Evolutionary conservation across 2,888 invertebrate species (phyloP), one percentile per base, ranked within the genome.

Genomic region (Crematogaster levior): DNA sequence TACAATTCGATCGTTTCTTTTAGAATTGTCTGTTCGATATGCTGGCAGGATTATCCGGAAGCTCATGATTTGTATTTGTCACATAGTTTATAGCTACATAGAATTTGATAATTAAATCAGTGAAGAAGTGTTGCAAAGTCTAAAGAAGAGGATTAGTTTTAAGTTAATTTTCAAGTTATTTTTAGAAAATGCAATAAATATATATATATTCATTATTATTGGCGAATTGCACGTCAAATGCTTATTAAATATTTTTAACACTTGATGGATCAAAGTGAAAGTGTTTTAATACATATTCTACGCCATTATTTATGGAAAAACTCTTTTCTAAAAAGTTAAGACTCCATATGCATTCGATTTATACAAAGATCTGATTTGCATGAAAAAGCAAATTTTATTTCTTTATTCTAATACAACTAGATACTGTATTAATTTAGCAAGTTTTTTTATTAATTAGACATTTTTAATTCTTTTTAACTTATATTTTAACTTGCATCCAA

Each of bases 41-140:
- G 84, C 79, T 53, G 85, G 34, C 84, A 84, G 86, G 43, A 68
- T 46, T 72, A 73, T 86, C 85, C 75, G 66, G 68, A n/a, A 43
- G 66, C 85, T 85, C 85, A 81, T 65, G 72, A 81, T 81, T 86
- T 85, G 15, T 74, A 79, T 85, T 81, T 73, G 10, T 72, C 51
- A 79, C 30, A n/a, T 70, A 65, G 30, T 24, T 60, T 27, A 21
- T 60, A 48, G 68, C 24, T 53, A 24, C 27, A 40, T 66, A 77
- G n/a, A 43, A 65, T 34, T 63, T 24, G n/a, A 51, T 53, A 53
- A 12, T 24, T 63, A 0, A n/a, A n/a, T n/a, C n/a, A 21, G 3
- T 61, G 51, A 40, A 15, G 27, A 21, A 24, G 0, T 24, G 6
- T n/a, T 43, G 21, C 18, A n/a, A n/a, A 51, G 3, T 43, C 37